Conservation (phyloP, 2,797 vertebrate genomes). For the Halcyon chelicuti region DNA sequence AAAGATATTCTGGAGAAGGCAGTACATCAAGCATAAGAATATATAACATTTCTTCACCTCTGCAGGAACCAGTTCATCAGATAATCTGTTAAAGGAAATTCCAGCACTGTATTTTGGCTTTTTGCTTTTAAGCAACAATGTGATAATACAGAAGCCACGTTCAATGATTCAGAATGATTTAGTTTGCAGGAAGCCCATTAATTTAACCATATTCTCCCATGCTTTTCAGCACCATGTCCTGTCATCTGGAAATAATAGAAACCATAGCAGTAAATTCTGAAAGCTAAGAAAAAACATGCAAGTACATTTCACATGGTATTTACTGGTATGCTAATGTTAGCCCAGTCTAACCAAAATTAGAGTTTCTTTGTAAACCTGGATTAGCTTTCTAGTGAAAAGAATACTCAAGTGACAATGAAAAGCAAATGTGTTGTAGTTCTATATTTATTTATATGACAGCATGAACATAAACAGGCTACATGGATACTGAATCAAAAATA, state of each 20-base stretch:
- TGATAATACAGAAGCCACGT: constrained; percentile 67
- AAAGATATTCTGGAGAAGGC: constrained; percentile 21
- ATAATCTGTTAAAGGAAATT: constrained; percentile 75
- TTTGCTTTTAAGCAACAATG: constrained; percentile 75
- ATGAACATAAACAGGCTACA: constrained; percentile 2
- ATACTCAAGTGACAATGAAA: constrained; percentile 63
- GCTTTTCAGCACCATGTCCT: constrained; percentile 80
- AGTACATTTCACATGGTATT: constrained; percentile 57
- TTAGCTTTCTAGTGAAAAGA: constrained; percentile 69
- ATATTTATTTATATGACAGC: constrained; percentile 41
- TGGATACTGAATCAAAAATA: constrained; percentile 21
- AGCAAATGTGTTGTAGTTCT: constrained; percentile 43
- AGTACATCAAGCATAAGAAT: not conserved
- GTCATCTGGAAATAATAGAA: constrained; percentile 88
- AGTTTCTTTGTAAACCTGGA: constrained; percentile 72
- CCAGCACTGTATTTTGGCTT: constrained; percentile 67
- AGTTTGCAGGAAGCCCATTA: constrained; percentile 78
- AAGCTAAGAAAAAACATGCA: constrained; percentile 62
- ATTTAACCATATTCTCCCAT: constrained; percentile 81
- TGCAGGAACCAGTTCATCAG: constrained; percentile 64
- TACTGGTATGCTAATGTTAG: constrained; percentile 76
- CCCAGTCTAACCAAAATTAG: constrained; percentile 78
- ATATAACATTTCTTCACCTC: constrained; percentile 62
- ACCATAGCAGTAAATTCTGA: constrained; percentile 71
- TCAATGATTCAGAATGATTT: constrained; percentile 79